Conservation (phyloP, 2,888 invertebrate genomes). For the Habroteleia sp. region DNA sequence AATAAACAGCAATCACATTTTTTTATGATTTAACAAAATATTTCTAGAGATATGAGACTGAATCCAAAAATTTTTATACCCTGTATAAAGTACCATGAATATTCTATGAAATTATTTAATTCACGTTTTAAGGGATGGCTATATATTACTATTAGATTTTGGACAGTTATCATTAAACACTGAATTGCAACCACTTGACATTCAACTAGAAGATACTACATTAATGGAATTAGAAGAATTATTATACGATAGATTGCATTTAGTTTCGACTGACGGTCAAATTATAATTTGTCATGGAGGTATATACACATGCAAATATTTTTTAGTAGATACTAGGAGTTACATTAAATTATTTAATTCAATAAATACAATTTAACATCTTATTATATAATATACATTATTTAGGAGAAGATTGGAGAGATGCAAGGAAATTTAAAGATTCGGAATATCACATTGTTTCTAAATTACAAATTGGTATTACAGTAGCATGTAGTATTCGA, state of each 20-base stretch:
- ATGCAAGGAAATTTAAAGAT: conserved; percentile 86
- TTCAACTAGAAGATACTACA: conserved; percentile 88
- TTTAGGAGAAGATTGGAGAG: conserved; percentile 88
- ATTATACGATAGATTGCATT: conserved; percentile 88
- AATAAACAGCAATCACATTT: too few relatives aligned
- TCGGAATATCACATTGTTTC: conserved; percentile 89
- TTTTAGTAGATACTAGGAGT: too few relatives aligned
- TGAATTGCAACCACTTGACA: conserved; percentile 87
- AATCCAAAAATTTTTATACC: too few relatives aligned
- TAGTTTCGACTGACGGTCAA: conserved; percentile 87
- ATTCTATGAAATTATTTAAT: too few relatives aligned
- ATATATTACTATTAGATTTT: conserved; percentile 85
- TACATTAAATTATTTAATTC: too few relatives aligned
- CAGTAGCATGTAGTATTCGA: conserved; percentile 88
- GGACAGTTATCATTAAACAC: conserved; percentile 87
- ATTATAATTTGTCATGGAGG: conserved; percentile 84
- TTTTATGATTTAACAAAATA: too few relatives aligned
- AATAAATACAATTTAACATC: too few relatives aligned
- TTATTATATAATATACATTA: too few relatives aligned
- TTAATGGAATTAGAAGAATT: conserved; percentile 91
- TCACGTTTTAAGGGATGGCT: conserved; percentile 38
- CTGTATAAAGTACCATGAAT: too few relatives aligned
- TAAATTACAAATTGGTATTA: conserved; percentile 85
- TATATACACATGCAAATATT: too few relatives aligned
- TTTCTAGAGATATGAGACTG: too few relatives aligned